Evolutionary conservation across 2,113 vertebrate genomes (phyloP).

Genomic region (Apodemus sylvaticus): DNA sequence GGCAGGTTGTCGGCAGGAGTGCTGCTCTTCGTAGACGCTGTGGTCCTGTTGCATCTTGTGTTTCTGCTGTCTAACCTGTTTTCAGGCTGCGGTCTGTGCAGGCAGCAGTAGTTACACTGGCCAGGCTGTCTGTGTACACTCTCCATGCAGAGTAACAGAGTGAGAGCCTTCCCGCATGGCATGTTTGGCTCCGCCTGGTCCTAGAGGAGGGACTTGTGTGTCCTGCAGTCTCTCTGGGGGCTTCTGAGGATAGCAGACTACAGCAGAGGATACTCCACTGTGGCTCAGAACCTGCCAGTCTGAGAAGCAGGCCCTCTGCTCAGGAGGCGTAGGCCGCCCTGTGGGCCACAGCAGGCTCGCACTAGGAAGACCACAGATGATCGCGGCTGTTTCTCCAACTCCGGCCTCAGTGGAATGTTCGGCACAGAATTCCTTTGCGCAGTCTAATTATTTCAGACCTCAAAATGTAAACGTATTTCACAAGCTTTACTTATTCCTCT

Average conservation of each 20-base stretch:
- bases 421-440: neutral
- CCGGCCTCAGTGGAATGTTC: neutral
- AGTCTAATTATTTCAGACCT: neutral
- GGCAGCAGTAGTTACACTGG: neutral
- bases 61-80: conserved; percentile 60
- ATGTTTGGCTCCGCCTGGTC: neutral
- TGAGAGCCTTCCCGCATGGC: conserved; percentile 50
- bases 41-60: conserved; percentile 18
- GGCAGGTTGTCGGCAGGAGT: neutral
- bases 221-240: neutral
- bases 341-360: neutral
- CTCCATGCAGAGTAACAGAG: conserved; percentile 65
- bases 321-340: accelerated
- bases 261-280: neutral
- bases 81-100: neutral
- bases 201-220: neutral
- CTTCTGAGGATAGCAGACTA: neutral
- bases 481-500: neutral
- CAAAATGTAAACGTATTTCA: neutral
- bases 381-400: neutral
- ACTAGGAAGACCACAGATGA: neutral
- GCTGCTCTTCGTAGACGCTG: conserved; percentile 54
- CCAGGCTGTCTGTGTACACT: conserved; percentile 48
- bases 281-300: neutral
- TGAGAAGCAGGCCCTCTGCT: neutral